Conservation (phyloP, 2,888 invertebrate species). For the Acleris holmiana region DNA sequence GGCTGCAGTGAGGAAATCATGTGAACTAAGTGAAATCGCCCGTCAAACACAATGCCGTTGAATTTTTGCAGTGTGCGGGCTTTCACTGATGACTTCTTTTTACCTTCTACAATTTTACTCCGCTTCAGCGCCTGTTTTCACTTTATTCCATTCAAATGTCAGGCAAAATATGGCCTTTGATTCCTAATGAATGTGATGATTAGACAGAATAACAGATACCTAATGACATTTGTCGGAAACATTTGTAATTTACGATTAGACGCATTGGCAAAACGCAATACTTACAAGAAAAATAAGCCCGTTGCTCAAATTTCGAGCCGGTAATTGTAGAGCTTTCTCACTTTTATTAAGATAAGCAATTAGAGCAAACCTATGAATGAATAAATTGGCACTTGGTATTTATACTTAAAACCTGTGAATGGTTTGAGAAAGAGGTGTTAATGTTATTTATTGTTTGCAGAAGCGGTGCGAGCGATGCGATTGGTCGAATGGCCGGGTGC, state of each 20-base stretch:
- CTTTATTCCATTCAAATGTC: conserved; percentile 52
- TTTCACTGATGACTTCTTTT: conserved; percentile 63
- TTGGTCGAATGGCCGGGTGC: conserved; percentile 55
- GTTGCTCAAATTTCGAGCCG: background rate
- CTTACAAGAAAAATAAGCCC: background rate
- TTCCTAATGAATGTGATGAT: conserved; percentile 20
- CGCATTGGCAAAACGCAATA: conserved; percentile 31
- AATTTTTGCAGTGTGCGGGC: conserved; percentile 68
- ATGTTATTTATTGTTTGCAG: conserved; percentile 37
- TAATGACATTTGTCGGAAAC: conserved; percentile 35
- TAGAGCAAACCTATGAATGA: background rate
- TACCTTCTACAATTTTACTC: conserved; percentile 46
- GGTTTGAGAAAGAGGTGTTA: background rate
- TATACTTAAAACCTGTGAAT: background rate
- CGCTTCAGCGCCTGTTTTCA: conserved; percentile 47
- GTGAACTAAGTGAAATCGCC: conserved; percentile 76
- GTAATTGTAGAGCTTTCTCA: background rate
- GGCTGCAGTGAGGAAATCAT: conserved; percentile 64
- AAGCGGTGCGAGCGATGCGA: conserved; percentile 63
- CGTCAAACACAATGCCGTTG: conserved; percentile 70
- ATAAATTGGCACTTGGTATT: background rate
- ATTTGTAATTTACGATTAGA: conserved; percentile 44
- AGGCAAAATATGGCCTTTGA: conserved; percentile 45
- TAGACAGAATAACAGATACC: background rate
- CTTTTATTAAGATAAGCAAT: background rate